Base-by-base conservation (phyloP, 2,797 vertebrate species). In the Pseudochirops cupreus region DNA sequence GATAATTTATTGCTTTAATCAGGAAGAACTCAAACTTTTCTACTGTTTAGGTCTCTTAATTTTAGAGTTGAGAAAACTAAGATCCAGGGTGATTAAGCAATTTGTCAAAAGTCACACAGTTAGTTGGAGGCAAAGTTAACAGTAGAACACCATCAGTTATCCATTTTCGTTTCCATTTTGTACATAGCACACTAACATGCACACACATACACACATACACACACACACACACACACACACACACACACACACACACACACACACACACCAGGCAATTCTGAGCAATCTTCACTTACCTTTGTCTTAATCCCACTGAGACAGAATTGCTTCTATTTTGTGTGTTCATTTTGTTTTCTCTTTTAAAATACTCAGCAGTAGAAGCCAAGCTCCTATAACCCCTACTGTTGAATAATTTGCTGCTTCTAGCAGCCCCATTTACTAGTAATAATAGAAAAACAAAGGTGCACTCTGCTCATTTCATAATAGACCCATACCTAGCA, bases 361-460 rank as follows among this genome's bases (percentile, higher is more conserved):
- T 97, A 94, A 95, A 95, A 91, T 55, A 46, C 53, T 56, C 57
- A 54, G 82, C 14, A 57, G 95, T 94, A 96, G 92, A 56, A 96
- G 92, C 92, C 93, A 91, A 92, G 74, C 4, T 96, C 57, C 1
- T 1, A 9, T 57, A 95, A 94, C 90, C 91, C 89, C 55, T 53
- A 46, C 90, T 53, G 90, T 3, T 96, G 91, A 97, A 97, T 96
- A 95, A 97, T 90, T 21, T 94, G 62, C 94, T 96, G 67, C 93
- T 93, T 53, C 56, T 14, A 97, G 94, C 56, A 97, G 92, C 94
- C 92, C 92, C 57, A 67, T 59, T 96, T 97, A 96, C 21, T 11
- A 93, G 55, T 55, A 98, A 97, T 94, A 96, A 96, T 0, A 98
- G 94, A 93, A 98, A 98, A 97, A 92, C 57, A 96, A 97, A 97